A percentile compares a stretch with the other conserved stretches of the same genome.
These are phyloP conservation scores for Drosophila kurseongensis DNA, from an alignment of 1,140 invertebrate genomes.

Conservation along the genomic window DNA sequence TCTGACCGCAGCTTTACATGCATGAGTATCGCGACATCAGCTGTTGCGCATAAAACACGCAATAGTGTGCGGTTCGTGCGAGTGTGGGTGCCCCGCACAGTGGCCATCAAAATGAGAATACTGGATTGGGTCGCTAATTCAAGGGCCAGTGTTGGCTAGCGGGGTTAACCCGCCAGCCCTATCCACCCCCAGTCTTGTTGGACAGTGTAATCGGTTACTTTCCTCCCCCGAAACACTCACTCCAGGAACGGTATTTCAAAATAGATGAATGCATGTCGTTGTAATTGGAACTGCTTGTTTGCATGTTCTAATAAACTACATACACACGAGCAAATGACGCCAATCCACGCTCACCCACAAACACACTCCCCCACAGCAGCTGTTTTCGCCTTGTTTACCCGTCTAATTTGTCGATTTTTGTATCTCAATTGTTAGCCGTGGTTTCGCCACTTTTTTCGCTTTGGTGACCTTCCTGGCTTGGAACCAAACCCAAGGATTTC, in stretches of 20 bases:
- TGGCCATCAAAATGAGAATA: slow-evolving; percentile 19
- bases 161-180: not conserved
- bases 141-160: slow-evolving; percentile 1
- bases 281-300: slow-evolving; percentile 75
- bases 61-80: slow-evolving; percentile 25
- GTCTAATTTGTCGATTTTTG: slow-evolving; percentile 59
- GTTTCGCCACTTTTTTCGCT: slow-evolving; percentile 48
- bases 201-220: slow-evolving; percentile 19
- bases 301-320: slow-evolving; percentile 75
- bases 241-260: slow-evolving; percentile 58
- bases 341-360: slow-evolving; percentile 51
- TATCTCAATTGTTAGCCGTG: slow-evolving; percentile 56
- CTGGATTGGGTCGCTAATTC: not conserved
- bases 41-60: slow-evolving; percentile 64
- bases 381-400: slow-evolving; percentile 68
- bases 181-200: slow-evolving; percentile 7
- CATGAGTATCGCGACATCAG: slow-evolving; percentile 46
- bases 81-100: slow-evolving; percentile 28
- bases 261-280: slow-evolving; percentile 66
- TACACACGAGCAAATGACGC: slow-evolving; percentile 46
- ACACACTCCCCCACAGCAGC: slow-evolving; percentile 38
- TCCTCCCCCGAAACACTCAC: not conserved
- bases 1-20: slow-evolving; percentile 8
- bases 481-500: slow-evolving; percentile 60
- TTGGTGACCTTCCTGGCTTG: slow-evolving; percentile 62